Percentiles rank a stretch among this genome's conserved stretches.
Conservation (phyloP, 1,140 invertebrate genomes). For the Macrobrachium nipponense region DNA sequence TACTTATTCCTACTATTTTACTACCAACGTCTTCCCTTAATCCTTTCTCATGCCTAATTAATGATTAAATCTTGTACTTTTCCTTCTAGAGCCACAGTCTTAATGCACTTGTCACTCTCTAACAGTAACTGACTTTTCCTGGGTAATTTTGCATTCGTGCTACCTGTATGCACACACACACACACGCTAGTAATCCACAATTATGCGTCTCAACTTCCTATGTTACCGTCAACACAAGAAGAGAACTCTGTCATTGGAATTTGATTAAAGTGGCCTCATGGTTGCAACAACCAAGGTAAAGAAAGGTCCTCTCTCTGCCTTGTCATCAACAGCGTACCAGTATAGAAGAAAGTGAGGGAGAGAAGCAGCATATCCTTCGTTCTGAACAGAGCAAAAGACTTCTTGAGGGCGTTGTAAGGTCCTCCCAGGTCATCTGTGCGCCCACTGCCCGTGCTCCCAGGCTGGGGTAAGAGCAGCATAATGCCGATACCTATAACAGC, state of each 20-base stretch:
- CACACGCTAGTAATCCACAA: no score
- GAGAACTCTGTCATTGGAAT: background rate
- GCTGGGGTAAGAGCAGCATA: constrained; percentile 73
- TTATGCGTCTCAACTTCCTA: background rate
- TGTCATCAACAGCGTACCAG: constrained; percentile 76
- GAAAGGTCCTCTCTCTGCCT: no score
- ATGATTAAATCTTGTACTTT: no score
- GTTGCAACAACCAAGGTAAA: no score
- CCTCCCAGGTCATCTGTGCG: constrained; percentile 50
- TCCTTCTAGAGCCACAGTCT: no score
- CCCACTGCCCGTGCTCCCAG: constrained; percentile 58
- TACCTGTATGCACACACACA: no score
- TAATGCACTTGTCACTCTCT: no score
- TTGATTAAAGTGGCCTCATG: background rate
- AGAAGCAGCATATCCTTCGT: constrained; percentile 88
- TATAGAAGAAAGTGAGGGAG: constrained; percentile 89
- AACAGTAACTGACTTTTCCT: no score
- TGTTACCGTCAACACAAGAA: background rate
- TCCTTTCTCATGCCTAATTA: no score
- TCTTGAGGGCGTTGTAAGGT: constrained; percentile 74
- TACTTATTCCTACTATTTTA: no score
- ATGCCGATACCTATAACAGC: constrained; percentile 78
- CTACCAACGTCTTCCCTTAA: no score
- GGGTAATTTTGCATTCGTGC: no score
- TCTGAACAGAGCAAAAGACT: constrained; percentile 81